A percentile compares a stretch with the other conserved stretches of the same genome.
phyloP scores from a whole-genome alignment of 2,888 invertebrate species.

The Orgyia antiqua region DNA sequence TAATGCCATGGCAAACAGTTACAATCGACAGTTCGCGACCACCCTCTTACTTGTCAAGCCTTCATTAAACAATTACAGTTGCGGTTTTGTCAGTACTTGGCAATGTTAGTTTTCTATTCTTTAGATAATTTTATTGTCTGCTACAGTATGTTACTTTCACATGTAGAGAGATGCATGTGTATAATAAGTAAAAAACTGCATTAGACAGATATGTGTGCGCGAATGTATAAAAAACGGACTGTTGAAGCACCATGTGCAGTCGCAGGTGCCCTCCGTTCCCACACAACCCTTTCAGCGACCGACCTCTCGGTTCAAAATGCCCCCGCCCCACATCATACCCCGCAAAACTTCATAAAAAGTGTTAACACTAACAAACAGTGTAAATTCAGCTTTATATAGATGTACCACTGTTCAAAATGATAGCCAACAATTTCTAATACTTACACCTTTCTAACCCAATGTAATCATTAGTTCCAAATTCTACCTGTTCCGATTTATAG shows the following conservation, averaged over 20 bases:
- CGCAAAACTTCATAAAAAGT: constrained; percentile 52
- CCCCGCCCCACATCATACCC: constrained; percentile 40
- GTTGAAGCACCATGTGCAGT: constrained; percentile 72
- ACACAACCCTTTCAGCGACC: constrained; percentile 76
- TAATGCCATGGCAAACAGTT: constrained; percentile 68
- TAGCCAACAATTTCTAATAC: neutral
- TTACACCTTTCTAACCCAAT: constrained; percentile 29
- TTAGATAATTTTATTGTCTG: constrained; percentile 4
- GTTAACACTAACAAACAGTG: constrained; percentile 27
- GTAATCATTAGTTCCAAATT: constrained; percentile 64
- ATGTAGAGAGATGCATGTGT: too few species aligned
- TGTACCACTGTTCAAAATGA: constrained; percentile 1
- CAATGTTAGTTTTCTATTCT: constrained; percentile 19
- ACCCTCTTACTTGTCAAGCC: constrained; percentile 40
- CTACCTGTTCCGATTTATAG: constrained; percentile 77
- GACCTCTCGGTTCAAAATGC: constrained; percentile 41
- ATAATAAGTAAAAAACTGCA: constrained; percentile 69
- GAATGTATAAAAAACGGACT: constrained; percentile 70
- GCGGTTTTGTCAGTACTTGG: constrained; percentile 18
- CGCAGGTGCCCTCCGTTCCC: constrained; percentile 79
- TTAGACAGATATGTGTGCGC: constrained; percentile 58
- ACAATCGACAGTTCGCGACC: constrained; percentile 64
- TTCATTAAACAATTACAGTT: constrained; percentile 40
- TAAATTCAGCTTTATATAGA: constrained; percentile 7
- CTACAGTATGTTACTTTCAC: too few species aligned